Conservation (phyloP, 2,888 invertebrate species). For the Rutpela maculata region DNA sequence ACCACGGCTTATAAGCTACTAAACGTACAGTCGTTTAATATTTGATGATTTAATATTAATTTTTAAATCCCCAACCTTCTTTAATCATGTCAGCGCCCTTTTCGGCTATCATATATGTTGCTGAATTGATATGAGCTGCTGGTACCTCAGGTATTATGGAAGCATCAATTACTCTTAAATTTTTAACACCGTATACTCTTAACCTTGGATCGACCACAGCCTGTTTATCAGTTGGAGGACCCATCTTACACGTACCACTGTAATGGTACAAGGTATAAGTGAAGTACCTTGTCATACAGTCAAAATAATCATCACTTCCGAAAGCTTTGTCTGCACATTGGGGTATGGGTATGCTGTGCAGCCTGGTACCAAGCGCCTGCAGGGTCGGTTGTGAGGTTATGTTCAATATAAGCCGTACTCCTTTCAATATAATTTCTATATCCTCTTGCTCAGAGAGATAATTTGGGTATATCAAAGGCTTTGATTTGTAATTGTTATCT, state of each 20-base stretch:
- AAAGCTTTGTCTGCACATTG: slow-evolving; percentile 78
- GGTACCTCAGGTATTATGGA: slow-evolving; percentile 88
- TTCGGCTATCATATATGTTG: slow-evolving; percentile 88
- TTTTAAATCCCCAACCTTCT: slow-evolving; percentile 72
- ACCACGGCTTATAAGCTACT: too few species aligned
- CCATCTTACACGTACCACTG: slow-evolving; percentile 83
- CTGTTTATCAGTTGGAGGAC: slow-evolving; percentile 75
- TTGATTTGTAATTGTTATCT: slow-evolving; percentile 75
- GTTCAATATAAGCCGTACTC: slow-evolving; percentile 78
- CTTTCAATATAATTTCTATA: slow-evolving; percentile 79
- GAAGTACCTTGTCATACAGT: slow-evolving; percentile 81
- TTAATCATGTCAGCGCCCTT: slow-evolving; percentile 85
- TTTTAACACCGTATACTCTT: slow-evolving; percentile 80
- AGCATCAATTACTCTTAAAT: slow-evolving; percentile 85
- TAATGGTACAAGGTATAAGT: slow-evolving; percentile 84
- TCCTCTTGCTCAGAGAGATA: slow-evolving; percentile 79
- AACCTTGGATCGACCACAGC: slow-evolving; percentile 81
- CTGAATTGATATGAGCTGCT: slow-evolving; percentile 86
- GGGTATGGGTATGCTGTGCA: slow-evolving; percentile 79
- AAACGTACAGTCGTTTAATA: too few species aligned
- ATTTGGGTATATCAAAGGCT: slow-evolving; percentile 80
- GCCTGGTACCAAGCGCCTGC: slow-evolving; percentile 76
- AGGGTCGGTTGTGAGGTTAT: slow-evolving; percentile 78
- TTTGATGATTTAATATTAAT: slow-evolving; percentile 29
- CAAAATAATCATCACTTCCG: slow-evolving; percentile 82